Conservation (phyloP, 2,888 invertebrate species). For the Dorcus parallelipipedus region DNA sequence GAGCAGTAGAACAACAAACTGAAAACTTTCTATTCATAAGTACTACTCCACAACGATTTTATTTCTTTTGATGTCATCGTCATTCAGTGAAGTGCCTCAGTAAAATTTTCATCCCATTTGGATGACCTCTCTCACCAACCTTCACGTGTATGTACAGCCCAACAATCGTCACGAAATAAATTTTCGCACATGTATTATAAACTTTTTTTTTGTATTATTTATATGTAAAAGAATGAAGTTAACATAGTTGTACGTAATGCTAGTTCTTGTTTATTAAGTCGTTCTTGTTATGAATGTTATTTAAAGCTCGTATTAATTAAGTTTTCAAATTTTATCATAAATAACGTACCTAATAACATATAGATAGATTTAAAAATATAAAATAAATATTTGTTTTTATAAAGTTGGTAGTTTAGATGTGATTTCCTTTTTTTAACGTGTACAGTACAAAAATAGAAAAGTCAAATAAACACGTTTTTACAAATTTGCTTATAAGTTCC, state of each 20-base stretch:
- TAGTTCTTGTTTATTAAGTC: background rate
- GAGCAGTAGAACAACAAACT: constrained; percentile 46
- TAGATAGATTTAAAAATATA: constrained; percentile 12
- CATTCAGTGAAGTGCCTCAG: background rate
- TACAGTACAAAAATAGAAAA: too few relatives aligned
- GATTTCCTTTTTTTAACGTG: too few relatives aligned
- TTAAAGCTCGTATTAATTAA: constrained; percentile 22
- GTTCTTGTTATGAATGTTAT: background rate
- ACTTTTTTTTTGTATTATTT: background rate
- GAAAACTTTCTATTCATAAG: constrained; percentile 23
- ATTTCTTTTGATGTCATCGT: background rate
- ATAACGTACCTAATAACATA: constrained; percentile 13
- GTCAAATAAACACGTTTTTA: too few relatives aligned
- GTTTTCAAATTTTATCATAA: constrained; percentile 36
- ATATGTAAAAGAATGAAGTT: background rate
- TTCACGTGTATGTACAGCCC: background rate
- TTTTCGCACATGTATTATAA: too few relatives aligned
- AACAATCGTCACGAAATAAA: too few relatives aligned
- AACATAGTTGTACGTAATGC: background rate
- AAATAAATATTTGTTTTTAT: constrained; percentile 17
- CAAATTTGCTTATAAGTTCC: too few relatives aligned
- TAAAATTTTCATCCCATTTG: too few relatives aligned
- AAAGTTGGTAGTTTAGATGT: background rate
- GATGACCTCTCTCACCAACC: background rate
- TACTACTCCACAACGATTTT: background rate